phyloP scores from a whole-genome alignment of 2,888 invertebrate genomes.

The Hermodice carunculata region DNA sequence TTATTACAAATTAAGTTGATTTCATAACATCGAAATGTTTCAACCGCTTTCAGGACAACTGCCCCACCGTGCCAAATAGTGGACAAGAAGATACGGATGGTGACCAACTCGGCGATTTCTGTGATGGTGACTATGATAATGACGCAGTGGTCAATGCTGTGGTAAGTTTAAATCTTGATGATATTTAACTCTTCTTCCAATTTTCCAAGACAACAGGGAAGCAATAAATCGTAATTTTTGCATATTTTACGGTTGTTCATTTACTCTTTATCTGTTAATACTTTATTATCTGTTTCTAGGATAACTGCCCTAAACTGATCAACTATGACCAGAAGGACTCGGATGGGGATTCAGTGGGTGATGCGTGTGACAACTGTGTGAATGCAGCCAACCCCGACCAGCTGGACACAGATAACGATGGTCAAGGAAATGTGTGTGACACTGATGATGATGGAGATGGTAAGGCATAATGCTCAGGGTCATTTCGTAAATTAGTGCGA shows the following conservation, averaged over 20 bases:
- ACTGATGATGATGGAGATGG: constrained; percentile 67
- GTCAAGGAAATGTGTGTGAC: constrained; percentile 81
- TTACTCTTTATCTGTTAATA: no score
- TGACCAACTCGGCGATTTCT: constrained; percentile 48
- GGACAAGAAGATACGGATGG: constrained; percentile 73
- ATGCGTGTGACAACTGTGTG: constrained; percentile 87
- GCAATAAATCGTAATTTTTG: no score
- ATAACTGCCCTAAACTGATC: constrained; percentile 87
- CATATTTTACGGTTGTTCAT: no score
- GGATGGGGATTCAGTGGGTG: constrained; percentile 86
- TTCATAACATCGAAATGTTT: no score
- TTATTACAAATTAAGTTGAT: no score
- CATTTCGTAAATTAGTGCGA: no score
- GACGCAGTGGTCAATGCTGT: no score
- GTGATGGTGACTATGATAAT: constrained; percentile 59
- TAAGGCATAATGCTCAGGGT: constrained; percentile 13
- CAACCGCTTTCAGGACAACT: constrained; percentile 82
- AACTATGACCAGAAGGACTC: constrained; percentile 91
- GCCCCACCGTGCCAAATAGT: constrained; percentile 85
- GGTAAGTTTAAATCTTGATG: no score
- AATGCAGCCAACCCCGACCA: constrained; percentile 75
- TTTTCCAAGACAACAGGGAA: no score
- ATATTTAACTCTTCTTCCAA: no score
- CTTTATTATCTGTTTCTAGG: constrained; percentile 72
- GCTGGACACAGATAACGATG: constrained; percentile 84